Evolutionary conservation across 1,140 invertebrate genomes (phyloP).

Genomic region (Saccostrea cuccullata): DNA sequence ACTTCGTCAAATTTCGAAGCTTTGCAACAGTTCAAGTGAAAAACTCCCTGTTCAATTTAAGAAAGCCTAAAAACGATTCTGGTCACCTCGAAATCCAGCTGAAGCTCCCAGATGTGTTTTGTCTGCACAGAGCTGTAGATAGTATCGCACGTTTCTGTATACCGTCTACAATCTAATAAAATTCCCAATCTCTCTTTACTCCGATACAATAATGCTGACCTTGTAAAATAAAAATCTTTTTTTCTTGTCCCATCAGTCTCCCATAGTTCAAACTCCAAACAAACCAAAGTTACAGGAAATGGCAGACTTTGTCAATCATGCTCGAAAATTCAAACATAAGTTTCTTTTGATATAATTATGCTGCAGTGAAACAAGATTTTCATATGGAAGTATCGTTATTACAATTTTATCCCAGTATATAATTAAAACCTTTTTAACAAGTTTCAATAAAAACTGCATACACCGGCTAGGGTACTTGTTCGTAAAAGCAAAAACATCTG

Average conservation of each 20-base stretch:
- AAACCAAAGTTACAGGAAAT: no score
- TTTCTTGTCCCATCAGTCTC: background rate
- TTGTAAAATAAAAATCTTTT: background rate
- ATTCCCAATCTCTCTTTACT: background rate
- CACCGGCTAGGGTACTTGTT: background rate
- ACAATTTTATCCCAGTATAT: no score
- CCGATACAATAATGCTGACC: background rate
- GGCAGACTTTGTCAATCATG: no score
- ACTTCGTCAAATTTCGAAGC: background rate
- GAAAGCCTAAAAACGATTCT: constrained; percentile 7
- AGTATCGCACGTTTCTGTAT: background rate
- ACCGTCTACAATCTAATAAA: background rate
- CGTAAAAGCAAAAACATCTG: background rate
- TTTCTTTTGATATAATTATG: no score
- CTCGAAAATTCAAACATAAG: no score
- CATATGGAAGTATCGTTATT: no score
- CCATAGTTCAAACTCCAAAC: background rate
- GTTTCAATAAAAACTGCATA: no score
- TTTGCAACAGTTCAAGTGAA: constrained; percentile 1
- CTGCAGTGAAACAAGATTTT: no score
- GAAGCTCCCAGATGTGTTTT: constrained; percentile 10
- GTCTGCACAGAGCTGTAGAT: background rate
- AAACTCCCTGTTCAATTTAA: background rate
- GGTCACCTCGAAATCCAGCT: constrained; percentile 25
- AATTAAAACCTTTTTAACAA: no score